These are phyloP conservation scores for Porites lutea DNA, from an alignment of 64 coral and sea anemone species.

Conservation along the genomic window DNA sequence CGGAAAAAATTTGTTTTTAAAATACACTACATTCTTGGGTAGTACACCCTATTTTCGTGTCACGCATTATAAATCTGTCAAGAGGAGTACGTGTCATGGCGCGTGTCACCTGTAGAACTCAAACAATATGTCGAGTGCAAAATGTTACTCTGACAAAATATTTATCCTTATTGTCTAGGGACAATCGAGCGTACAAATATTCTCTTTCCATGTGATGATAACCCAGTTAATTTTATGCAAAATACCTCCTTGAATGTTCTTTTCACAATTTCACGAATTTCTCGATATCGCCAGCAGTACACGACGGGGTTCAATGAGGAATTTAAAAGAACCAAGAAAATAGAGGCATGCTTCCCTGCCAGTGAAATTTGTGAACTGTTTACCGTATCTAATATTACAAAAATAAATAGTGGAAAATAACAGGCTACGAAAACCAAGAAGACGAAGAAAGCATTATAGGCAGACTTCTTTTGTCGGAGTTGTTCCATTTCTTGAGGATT, in stretches of 20 bases:
- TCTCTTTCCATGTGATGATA: no score
- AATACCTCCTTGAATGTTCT: background rate
- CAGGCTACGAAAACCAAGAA: background rate
- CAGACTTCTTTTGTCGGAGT: background rate
- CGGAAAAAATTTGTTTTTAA: no score
- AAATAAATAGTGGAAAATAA: background rate
- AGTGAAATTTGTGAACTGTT: background rate
- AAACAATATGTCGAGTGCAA: no score
- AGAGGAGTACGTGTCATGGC: no score
- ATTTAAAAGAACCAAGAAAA: background rate
- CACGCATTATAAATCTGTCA: no score
- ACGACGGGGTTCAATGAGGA: background rate
- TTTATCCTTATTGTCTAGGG: no score
- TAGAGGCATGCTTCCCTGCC: background rate
- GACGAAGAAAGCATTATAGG: background rate
- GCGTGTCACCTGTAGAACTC: no score
- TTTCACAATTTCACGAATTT: background rate
- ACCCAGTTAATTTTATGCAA: background rate
- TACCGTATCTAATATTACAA: background rate
- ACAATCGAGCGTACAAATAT: no score
- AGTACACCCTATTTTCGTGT: no score
- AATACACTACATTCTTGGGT: no score
- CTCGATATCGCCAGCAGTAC: slow-evolving; percentile 1
- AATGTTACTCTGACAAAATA: no score
- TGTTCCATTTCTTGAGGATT: background rate